Base-by-base conservation (phyloP, 1,140 invertebrate species). In the Meloidogyne chitwoodi region DNA sequence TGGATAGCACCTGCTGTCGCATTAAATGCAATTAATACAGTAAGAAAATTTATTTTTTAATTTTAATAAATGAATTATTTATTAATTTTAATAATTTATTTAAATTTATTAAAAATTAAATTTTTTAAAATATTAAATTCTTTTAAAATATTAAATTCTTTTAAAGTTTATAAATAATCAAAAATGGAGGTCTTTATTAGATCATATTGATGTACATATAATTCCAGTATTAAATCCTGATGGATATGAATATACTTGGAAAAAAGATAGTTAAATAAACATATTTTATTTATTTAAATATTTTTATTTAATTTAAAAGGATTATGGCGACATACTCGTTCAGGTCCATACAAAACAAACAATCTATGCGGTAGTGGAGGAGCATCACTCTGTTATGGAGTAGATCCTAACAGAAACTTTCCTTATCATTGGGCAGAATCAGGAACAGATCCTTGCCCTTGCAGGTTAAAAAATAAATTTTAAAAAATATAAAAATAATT, bases 321-420 rank as follows among this genome's bases (percentile, higher is more conserved):
- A 62, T 74, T 87, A 64, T 89, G 88, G 88, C 80, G 88, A 24
- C 88, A 89, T 69, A 88, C 88, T 6, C 76, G 88, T 71, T 86
- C 74, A 34, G 76, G 76, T 10, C 76, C 76, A 22, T 22, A 56
- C 31, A 73, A 73, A 63, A 34, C 71, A 12, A 5, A 24, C 1
- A 73, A 63, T 6, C 3, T 65, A n/a, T 56, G 48, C n/a, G 48
- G 48, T n/a, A 48, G 16, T 48, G 5, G 78, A 29, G 71, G 48
- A 16, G 27, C 71, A 68, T 29, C 24, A 68, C 14, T 27, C 1
- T 89, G 88, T 77, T 68, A 74, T 48, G 88, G 88, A 31, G 86
- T 84, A 5, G 88, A 89, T 79, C 86, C 86, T 5, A 89, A 89
- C 77, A 80, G 88, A 79, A 89, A 89, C 80, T 89, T 88, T 83